Evolutionary conservation across 2,113 vertebrate genomes (phyloP), one percentile per base, ranked within the genome.

Genomic region (Sterrhoptilus dennistouni): DNA sequence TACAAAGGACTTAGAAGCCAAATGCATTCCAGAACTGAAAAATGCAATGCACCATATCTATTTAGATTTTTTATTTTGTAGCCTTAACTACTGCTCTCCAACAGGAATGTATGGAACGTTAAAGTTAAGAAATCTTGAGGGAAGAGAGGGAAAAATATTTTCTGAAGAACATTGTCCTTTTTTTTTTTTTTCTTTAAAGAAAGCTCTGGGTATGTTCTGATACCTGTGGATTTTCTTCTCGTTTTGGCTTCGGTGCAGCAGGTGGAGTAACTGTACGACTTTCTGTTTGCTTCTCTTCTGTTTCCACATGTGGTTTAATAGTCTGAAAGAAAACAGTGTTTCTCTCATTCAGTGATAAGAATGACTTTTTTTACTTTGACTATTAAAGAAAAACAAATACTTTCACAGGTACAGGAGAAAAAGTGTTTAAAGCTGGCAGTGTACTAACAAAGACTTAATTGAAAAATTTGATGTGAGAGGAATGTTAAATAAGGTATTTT

Each of bases 141-240:
- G 23, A 74, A 89, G 7, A 63, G n/a, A 69, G 12, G 2, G 12
- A 45, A 84, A 90, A 92, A 28, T 36, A 35, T 56, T 92, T 89
- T 79, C 65, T 66, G 40, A 83, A 85, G 42, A 45, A 65, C 11
- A 35, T 9, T 11, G 22, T 21, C n/a, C 17, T 54, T 81, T 82
- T 50, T 50, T 47, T 36, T 54, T 5, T 28, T 6, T n/a, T 11
- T 4, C 35, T 70, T 83, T 29, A 68, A 77, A 86, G 35, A 57
- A 82, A 80, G 38, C 21, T 68, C 45, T 56, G 53, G 9, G 17
- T 72, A 35, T 72, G n/a, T 49, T 79, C 45, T 50, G 44, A 21
- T 98, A 99, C 99, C 99, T 99, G 99, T 68, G 99, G 99, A 96
- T 99, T 99, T 97, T 99, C 99, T 97, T 99, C 99, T 94, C 98